A percentile compares a stretch with the other conserved stretches of the same genome.
These are phyloP conservation scores for Junco hyemalis DNA, from an alignment of 2,113 vertebrate genomes.

Conservation along the genomic window DNA sequence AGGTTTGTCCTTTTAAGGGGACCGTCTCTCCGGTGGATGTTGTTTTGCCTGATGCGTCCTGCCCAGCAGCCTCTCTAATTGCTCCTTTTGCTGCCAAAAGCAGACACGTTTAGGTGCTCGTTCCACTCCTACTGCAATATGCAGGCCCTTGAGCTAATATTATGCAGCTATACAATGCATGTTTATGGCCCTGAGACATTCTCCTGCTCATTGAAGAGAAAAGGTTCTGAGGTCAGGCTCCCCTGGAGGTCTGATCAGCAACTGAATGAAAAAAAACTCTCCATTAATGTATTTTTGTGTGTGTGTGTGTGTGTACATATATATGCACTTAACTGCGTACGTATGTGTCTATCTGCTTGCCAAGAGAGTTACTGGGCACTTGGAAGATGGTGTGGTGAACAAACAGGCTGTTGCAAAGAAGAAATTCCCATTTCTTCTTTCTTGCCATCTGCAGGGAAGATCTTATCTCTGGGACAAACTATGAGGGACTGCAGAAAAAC, in stretches of 20 bases:
- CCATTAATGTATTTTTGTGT: neutral
- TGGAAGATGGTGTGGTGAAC: constrained; percentile 47
- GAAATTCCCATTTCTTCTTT: constrained; percentile 58
- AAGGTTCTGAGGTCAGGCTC: neutral
- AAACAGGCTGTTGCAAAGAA: constrained; percentile 49
- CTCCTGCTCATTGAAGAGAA: constrained; percentile 22
- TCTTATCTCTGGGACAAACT: constrained; percentile 47
- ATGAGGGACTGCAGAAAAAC: constrained; percentile 30
- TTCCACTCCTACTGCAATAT: neutral
- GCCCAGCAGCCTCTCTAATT: neutral
- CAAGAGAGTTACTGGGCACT: constrained; percentile 30
- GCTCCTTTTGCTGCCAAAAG: neutral
- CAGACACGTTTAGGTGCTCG: neutral
- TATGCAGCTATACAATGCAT: neutral
- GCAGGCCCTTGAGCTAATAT: constrained; percentile 1
- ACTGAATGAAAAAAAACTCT: constrained; percentile 24
- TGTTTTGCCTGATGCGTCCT: neutral
- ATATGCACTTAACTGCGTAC: neutral
- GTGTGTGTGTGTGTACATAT: no score
- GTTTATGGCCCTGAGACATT: neutral
- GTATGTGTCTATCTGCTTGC: neutral
- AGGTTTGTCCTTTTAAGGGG: neutral
- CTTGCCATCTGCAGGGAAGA: constrained; percentile 43
- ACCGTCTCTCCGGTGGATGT: neutral
- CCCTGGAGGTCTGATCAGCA: constrained; percentile 45